Conservation (phyloP, 2,888 invertebrate species). For the Aquatica leii region DNA sequence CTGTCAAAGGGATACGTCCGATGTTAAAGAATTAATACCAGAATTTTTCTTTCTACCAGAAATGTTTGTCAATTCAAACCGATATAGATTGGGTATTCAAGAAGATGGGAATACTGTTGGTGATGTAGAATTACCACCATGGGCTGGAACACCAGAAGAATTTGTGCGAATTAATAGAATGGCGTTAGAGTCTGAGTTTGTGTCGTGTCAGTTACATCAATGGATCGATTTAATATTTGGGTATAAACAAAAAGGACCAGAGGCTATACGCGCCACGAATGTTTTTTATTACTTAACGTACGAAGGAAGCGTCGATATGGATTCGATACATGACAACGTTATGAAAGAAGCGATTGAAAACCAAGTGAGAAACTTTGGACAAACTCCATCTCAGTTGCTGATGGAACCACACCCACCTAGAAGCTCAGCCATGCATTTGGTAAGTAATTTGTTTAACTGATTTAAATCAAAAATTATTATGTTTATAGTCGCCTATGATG, state of each 20-base stretch:
- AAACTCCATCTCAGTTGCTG: constrained; percentile 96
- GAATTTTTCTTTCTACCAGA: constrained; percentile 99
- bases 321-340: constrained; percentile 86
- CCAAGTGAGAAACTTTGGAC: constrained; percentile 98
- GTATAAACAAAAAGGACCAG: constrained; percentile 98
- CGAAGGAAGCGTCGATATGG: constrained; percentile 95
- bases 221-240: constrained; percentile 99
- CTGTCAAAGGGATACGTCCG: constrained; percentile 97
- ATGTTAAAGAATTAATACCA: constrained; percentile 99
- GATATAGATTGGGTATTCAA: constrained; percentile 86
- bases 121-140: constrained; percentile 93
- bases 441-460: too few relatives aligned
- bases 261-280: constrained; percentile 96
- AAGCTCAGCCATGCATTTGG: constrained; percentile 93
- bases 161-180: constrained; percentile 97
- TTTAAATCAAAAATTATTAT: constrained; percentile 34
- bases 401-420: constrained; percentile 99
- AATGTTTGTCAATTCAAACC: constrained; percentile 92
- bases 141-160: constrained; percentile 97
- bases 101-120: constrained; percentile 82
- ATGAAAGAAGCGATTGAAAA: constrained; percentile 95
- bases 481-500: constrained; percentile 95
- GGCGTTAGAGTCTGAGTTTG: constrained; percentile 99
- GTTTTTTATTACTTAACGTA: constrained; percentile 99
- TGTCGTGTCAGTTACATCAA: constrained; percentile 98